Base-by-base conservation (phyloP, 2,797 vertebrate genomes). In the Glossophaga mutica region DNA sequence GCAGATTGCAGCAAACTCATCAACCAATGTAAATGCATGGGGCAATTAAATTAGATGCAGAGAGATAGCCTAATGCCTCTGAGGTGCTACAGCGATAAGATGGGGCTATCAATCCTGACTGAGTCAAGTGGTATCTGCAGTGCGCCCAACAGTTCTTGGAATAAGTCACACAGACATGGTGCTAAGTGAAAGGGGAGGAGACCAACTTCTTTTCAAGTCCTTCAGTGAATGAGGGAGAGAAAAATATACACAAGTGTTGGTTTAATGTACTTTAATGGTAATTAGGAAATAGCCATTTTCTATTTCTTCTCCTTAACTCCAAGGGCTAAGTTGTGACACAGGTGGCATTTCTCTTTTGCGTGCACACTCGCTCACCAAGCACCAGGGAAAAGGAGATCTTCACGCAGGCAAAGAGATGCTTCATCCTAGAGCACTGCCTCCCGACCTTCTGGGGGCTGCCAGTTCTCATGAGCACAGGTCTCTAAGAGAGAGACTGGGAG, bases 251-350 rank as follows among this genome's bases (percentile, higher is more conserved):
- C 5, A 9, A 62, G 77, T 44, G 42, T 46, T 94, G 57, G 90
- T 48, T 89, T 83, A 57, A 29, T 48, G 15, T 9, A 37, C 46
- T 79, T 76, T 7, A 59, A 67, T 9, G 21, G 78, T 86, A 71
- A 90, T 90, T 91, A 67, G 52, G 78, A 96, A 95, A 85, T 2
- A 76, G 71, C 29, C 39, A 29, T 86, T 67, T 93, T 94, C 82
- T 95, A 76, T 83, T 57, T 96, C 92, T 97, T n/a, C 42, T 82
- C 73, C 44, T 77, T 59, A 67, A 71, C 46, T 70, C 85, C 48
- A 29, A 70, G 88, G 57, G 59, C 68, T n/a, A 34, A 42, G 12
- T 55, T 95, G 78, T 44, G 55, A 73, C 0, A 12, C 79, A 91
- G 68, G 59, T 44, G 85, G 39, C 6, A 9, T 68, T 90, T n/a